Base-by-base conservation (phyloP, 1,140 invertebrate species). In the Chironomus tepperi region DNA sequence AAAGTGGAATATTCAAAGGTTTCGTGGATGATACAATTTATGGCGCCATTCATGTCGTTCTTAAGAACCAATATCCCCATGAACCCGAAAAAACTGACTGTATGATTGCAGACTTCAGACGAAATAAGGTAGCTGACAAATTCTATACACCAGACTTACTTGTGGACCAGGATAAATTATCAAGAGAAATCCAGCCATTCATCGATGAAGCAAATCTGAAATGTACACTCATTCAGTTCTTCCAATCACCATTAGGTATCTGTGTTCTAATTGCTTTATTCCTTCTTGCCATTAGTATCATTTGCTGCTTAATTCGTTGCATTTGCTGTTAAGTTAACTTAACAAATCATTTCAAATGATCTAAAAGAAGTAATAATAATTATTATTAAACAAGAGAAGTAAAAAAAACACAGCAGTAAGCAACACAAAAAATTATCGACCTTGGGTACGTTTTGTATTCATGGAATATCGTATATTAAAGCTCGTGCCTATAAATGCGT, bases 261-360 rank as follows among this genome's bases (percentile, higher is more conserved):
- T 21, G 16, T 18, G 65, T 70, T 70, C 19, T 70, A 10, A 70
- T 70, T 9, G 65, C 65, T 19, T 21, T 70, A 7, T 70, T 70
- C 65, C 65, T 70, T 21, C 65, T 70, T 7, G 65, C 65, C 7
- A 70, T 70, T 5, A 18, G n/a, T 3, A 70, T 70, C 18, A 70
- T 70, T 21, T 70, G 65, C 16, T 70, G 65, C 18, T 70, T 70
- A 18, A 70, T 70, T 10, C n/a, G 65, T 18, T 70, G 65, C 65
- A 70, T 70, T 70, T 70, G 65, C 65, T 70, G 65, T 18, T 70
- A 70, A 21, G 18, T 2, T 57, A 12, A n/a, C 24, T 34, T 34
- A 34, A 34, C 24, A 34, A 34, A 34, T 34, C 24, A 34, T 34
- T 34, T 34, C 24, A 34, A 34, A 34, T 34, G 24, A 34, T 34